Base-by-base conservation (phyloP, 1,140 invertebrate species). In the Leptestheria dahalacensis region DNA sequence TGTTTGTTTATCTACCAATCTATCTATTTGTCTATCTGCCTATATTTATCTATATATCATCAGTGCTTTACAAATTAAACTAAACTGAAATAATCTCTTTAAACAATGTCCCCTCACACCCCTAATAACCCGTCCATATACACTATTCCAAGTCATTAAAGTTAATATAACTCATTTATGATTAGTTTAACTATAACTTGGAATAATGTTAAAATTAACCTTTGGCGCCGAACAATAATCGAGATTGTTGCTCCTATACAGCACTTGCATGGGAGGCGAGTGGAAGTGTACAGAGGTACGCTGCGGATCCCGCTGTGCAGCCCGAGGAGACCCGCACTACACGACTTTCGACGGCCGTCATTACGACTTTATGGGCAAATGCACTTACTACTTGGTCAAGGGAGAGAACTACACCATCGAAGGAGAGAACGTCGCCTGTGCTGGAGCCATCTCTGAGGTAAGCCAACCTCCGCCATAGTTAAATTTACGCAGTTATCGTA, bases 331-430 rank as follows among this genome's bases (percentile, higher is more conserved):
- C 74, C 89, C 90, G 2, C 91, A 94, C 73, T 94, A 91, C 70
- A 79, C 79, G 23, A 94, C 89, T 0, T 94, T 93, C 68, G 91
- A 93, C 71, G 88, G 88, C 0, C 80, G 79, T 59, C 77, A 78
- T 9, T 93, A 80, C 68, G 82, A 91, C 70, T 93, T 91, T 69
- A 90, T 91, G 85, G 89, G 89, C 10, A 82, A 84, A 62, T 94
- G 91, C 71, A 81, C 82, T 0, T 93, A 93, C 68, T 84, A 86
- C 66, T 69, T 94, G 48, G 72, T 91, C 1, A 81, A 84, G 64
- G 74, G 74, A 0, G 66, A 74, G 0, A 79, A 84, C 64, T 78
- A 85, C 63, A 81, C 79, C 0, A 77, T 93, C 23, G 83, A 88
- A 66, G 82, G 81, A 1, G 87, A 91, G 71, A 91, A 91, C 68